phyloP scores from a whole-genome alignment of 2,888 invertebrate genomes.

The Ptilodon capucinus region DNA sequence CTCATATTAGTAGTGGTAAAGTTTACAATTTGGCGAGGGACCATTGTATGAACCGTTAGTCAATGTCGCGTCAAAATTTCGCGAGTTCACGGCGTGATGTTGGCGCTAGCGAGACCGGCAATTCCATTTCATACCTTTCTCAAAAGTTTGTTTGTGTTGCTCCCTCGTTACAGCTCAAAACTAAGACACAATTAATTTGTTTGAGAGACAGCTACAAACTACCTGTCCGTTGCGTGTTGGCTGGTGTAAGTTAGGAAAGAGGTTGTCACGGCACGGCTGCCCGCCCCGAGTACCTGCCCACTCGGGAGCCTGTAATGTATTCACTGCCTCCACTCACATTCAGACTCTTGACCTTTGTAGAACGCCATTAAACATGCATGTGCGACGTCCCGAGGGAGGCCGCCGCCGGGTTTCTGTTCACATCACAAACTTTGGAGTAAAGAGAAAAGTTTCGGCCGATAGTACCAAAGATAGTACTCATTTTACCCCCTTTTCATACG shows the following conservation, averaged over 20 bases:
- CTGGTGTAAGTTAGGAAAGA: slow-evolving; percentile 67
- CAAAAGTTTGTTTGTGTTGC: slow-evolving; percentile 69
- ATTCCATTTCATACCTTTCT: slow-evolving; percentile 60
- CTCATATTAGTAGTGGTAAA: slow-evolving; percentile 25
- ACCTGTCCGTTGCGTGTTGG: slow-evolving; percentile 69
- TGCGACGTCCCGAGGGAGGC: slow-evolving; percentile 62
- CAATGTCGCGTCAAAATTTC: slow-evolving; percentile 52
- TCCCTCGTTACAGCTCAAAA: slow-evolving; percentile 70
- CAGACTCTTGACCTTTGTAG: slow-evolving; percentile 78
- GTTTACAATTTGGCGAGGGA: slow-evolving; percentile 38
- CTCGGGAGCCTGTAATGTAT: slow-evolving; percentile 73
- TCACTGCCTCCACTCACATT: slow-evolving; percentile 68
- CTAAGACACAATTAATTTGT: slow-evolving; percentile 78
- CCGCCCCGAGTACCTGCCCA: slow-evolving; percentile 50
- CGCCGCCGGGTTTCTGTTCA: slow-evolving; percentile 65
- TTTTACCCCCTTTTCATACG: slow-evolving; percentile 60
- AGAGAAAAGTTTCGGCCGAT: slow-evolving; percentile 72
- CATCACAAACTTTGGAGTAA: slow-evolving; percentile 71
- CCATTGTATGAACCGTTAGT: slow-evolving; percentile 45
- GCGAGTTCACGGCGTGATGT: slow-evolving; percentile 55
- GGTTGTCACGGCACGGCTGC: slow-evolving; percentile 58
- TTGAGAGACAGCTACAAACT: slow-evolving; percentile 78
- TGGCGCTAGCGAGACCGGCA: slow-evolving; percentile 43
- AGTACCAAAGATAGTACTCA: slow-evolving; percentile 66
- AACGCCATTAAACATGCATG: slow-evolving; percentile 79